A percentile compares a stretch with the other conserved stretches of the same genome.
These are phyloP conservation scores for Lasioglossum oenotherae DNA, from an alignment of 2,888 invertebrate genomes.

Conservation along the genomic window DNA sequence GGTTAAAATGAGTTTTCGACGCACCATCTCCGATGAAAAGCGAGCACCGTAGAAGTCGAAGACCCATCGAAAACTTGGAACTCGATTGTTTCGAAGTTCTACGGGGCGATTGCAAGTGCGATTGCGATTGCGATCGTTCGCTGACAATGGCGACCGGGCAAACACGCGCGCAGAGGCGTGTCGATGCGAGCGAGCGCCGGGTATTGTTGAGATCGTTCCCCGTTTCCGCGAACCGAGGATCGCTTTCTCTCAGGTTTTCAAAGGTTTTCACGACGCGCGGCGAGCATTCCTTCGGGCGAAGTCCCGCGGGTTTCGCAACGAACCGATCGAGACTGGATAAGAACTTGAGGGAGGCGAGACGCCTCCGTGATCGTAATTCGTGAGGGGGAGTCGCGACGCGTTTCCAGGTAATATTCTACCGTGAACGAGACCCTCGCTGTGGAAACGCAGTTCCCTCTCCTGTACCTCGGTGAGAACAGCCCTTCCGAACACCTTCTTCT, in stretches of 20 bases:
- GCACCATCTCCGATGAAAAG: too few relatives aligned
- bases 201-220: conserved; percentile 7
- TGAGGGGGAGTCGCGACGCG: conserved; percentile 53
- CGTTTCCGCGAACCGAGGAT: conserved; percentile 18
- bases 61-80: neutral
- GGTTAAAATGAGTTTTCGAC: too few relatives aligned
- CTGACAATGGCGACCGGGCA: conserved; percentile 4
- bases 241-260: conserved; percentile 14
- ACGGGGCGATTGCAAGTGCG: neutral
- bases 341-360: conserved; percentile 9
- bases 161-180: conserved; percentile 6
- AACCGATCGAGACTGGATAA: conserved; percentile 11
- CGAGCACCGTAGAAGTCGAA: neutral
- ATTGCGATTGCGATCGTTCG: neutral
- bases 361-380: conserved; percentile 48
- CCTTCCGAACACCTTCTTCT: neutral
- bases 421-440: conserved; percentile 5
- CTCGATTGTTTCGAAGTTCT: neutral
- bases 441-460: neutral
- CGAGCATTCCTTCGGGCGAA: conserved; percentile 12
- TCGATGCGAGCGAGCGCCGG: conserved; percentile 12
- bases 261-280: neutral
- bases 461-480: neutral
- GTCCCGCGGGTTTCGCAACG: conserved; percentile 10
- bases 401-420: conserved; percentile 60